Base-by-base conservation (phyloP, 1,140 invertebrate species). In the Lepidostoma basale region DNA sequence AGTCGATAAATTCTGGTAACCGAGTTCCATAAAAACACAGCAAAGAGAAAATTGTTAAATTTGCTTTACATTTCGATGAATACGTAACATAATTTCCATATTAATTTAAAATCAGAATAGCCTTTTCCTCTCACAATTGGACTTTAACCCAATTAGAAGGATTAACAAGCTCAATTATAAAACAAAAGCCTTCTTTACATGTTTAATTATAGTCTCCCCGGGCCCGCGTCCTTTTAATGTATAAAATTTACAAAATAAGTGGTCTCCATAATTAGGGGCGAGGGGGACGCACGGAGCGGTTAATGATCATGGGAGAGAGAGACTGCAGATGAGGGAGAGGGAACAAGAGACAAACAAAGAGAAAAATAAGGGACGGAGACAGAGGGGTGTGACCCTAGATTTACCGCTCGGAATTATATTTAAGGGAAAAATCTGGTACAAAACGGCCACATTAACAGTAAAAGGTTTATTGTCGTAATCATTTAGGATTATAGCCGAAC, bases 191-290 rank as follows among this genome's bases (percentile, higher is more conserved):
- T 72, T 62, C 66, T 68, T 71, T 67, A 59, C 49, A 62, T 59
- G 36, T 62, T 67, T 70, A 66, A 66, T 70, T 60, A 69, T 71
- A 60, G 62, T 66, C 60, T 70, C 56, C 23, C 14, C 20, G 30
- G 26, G 25, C 42, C 65, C 49, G 60, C 62, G 68, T 70, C 68
- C 68, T 52, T 69, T 69, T 70, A 68, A 63, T 56, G 69, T 68
- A 63, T 71, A 64, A 70, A 71, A 71, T 71, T 67, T 68, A 68
- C 69, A 67, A 71, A 71, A 71, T 71, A 71, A 71, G 69, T 67
- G 68, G 63, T 70, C 42, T 39, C 23, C 44, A 60, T 64, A 71
- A 71, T 71, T 71, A 68, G 68, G 44, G 45, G 3, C 18, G 30
- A 63, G 42, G 14, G 52, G 14, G 56, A 52, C 20, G n/a, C 12